Conservation (phyloP, 92 coral and sea anemone genomes). For the Zoanthus solanderi region DNA sequence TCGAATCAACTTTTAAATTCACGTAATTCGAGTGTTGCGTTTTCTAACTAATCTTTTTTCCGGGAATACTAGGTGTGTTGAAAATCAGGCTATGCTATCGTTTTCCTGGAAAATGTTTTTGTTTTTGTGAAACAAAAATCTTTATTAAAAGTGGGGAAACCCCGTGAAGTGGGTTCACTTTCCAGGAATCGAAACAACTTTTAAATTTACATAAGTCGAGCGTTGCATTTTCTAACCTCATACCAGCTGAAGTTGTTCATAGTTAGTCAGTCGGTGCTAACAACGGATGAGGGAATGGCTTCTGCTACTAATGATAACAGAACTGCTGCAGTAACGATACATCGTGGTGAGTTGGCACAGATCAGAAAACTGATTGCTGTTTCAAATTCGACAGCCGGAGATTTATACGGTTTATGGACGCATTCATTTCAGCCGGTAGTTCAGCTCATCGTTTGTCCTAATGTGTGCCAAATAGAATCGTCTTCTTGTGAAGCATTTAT, state of each 20-base stretch:
- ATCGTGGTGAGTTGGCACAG: slow-evolving; percentile 68
- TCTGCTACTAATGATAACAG: not conserved
- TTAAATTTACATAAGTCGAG: not conserved
- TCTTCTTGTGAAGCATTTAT: not conserved
- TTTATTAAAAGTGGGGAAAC: not conserved
- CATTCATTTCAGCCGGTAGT: slow-evolving; percentile 69
- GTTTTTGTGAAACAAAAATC: not conserved
- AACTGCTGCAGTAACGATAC: slow-evolving; percentile 58
- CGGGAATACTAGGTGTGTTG: slow-evolving; percentile 1
- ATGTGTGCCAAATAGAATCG: not conserved
- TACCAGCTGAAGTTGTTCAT: too few species aligned
- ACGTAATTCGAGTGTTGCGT: not conserved
- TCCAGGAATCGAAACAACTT: not conserved
- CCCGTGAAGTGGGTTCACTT: not conserved
- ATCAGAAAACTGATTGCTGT: slow-evolving; percentile 7
- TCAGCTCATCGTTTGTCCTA: slow-evolving; percentile 50
- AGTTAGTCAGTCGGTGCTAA: not conserved
- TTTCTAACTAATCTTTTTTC: not conserved
- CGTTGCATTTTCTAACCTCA: not conserved
- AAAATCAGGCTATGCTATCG: not conserved
- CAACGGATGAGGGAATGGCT: not conserved
- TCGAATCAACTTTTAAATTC: not conserved
- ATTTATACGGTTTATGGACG: slow-evolving; percentile 73
- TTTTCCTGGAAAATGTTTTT: not conserved
- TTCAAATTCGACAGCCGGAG: slow-evolving; percentile 20